Evolutionary conservation across 2,797 vertebrate species (phyloP).

Genomic region (Scolopax rusticola): DNA sequence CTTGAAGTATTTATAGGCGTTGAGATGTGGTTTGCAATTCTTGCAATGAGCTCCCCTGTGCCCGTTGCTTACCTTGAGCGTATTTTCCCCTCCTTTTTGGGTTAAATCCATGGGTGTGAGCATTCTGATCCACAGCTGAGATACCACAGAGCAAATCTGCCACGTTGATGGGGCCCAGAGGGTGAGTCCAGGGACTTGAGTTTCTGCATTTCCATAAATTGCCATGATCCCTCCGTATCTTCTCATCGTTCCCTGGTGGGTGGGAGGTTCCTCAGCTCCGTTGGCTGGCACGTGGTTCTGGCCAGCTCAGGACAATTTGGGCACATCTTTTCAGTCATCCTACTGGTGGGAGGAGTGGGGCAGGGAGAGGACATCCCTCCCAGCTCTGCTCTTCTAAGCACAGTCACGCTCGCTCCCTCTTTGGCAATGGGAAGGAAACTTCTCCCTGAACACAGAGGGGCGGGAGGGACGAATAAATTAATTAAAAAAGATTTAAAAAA

Average conservation of each 20-base stretch:
- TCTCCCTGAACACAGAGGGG: neutral
- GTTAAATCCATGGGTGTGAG: neutral
- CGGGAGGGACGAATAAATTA: neutral
- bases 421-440: neutral
- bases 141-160: neutral
- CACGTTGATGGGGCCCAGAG: neutral
- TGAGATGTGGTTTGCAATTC: neutral
- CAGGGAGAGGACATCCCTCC: neutral
- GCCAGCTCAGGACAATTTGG: neutral
- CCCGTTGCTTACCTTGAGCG: neutral
- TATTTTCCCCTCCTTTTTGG: neutral
- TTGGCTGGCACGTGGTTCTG: fast-evolving
- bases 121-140: neutral
- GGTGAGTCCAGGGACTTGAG: neutral
- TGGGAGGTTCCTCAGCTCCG: fast-evolving
- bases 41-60: neutral
- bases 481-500: neutral
- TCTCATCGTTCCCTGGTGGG: neutral
- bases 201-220: neutral
- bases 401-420: fast-evolving
- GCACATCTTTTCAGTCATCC: neutral
- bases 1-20: no score
- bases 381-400: neutral
- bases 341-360: fast-evolving
- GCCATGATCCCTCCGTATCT: neutral